Base-by-base conservation (phyloP, 2,888 invertebrate genomes). In the Vesta saturnalis region DNA sequence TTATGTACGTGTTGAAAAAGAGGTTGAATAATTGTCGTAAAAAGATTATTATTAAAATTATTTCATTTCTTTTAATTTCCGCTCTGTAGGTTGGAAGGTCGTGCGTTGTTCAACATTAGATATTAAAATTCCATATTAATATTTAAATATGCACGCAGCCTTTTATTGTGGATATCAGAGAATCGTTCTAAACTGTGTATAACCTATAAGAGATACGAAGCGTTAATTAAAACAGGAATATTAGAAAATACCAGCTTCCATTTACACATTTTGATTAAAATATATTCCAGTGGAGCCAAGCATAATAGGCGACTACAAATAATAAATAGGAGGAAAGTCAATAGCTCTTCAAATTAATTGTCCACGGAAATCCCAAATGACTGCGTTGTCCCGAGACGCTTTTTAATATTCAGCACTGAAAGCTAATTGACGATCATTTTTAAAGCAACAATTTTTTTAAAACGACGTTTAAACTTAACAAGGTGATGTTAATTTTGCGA, bases 271-370 rank as follows among this genome's bases (percentile, higher is more conserved):
- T 39, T 39, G 39, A 39, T 39, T 39, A 39, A 39, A 39, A 39
- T 39, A n/a, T 39, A 39, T 39, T n/a, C n/a, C 39, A 3, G 12
- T n/a, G 39, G 23, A 5, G 8, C 8, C 8, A 39, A n/a, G 39
- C 39, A 39, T n/a, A 39, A 39, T 39, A 39, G 12, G 8, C 2
- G 39, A 6, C n/a, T 39, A n/a, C 39, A 39, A 39, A 39, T 39
- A 39, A 39, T 39, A 39, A 39, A 39, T 39, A n/a, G 39, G 39
- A 39, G 39, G 39, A 39, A 39, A 39, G 39, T n/a, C 39, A 39
- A 39, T 39, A 39, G 39, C 39, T 39, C 39, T 39, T 39, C 39
- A 39, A 39, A 39, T 39, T 39, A 39, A 39, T 39, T 39, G 39
- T 39, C 8, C 39, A n/a, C 3, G 39, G 39, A 39, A 39, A 3